Evolutionary conservation across 1,140 invertebrate species (phyloP).

Genomic region (Procambarus virginalis): DNA sequence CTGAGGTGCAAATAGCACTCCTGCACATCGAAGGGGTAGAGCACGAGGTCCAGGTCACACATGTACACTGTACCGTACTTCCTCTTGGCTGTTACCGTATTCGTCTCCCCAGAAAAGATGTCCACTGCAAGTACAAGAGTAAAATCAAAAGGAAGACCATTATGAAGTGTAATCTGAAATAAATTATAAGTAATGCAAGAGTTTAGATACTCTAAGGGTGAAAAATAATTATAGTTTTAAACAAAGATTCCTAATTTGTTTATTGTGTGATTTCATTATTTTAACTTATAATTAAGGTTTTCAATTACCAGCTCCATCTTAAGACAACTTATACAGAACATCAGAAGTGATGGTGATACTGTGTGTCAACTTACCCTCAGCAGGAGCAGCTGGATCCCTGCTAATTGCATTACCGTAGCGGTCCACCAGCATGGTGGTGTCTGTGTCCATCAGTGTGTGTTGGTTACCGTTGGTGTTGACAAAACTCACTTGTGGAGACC

Average conservation of each 20-base stretch:
- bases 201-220: too few relatives aligned
- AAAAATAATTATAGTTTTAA: too few relatives aligned
- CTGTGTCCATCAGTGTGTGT: conserved; percentile 25
- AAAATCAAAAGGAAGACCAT: too few relatives aligned
- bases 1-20: conserved; percentile 50
- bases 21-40: conserved; percentile 49
- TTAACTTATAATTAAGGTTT: too few relatives aligned
- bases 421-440: conserved; percentile 28
- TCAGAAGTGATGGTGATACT: too few relatives aligned
- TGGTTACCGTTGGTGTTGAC: conserved; percentile 33
- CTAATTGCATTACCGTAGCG: background rate
- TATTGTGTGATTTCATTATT: too few relatives aligned
- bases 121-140: conserved; percentile 4
- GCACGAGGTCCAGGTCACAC: conserved; percentile 23
- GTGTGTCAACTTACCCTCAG: conserved; percentile 12
- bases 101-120: conserved; percentile 7
- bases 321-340: too few relatives aligned
- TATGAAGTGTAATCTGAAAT: too few relatives aligned
- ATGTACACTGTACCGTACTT: conserved; percentile 41
- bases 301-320: too few relatives aligned
- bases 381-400: conserved; percentile 8
- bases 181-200: too few relatives aligned
- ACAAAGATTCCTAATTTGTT: too few relatives aligned
- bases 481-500: conserved; percentile 27
- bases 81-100: background rate